These are phyloP conservation scores for Perizoma flavofasciatum DNA, from an alignment of 2,888 invertebrate genomes.

Conservation along the genomic window DNA sequence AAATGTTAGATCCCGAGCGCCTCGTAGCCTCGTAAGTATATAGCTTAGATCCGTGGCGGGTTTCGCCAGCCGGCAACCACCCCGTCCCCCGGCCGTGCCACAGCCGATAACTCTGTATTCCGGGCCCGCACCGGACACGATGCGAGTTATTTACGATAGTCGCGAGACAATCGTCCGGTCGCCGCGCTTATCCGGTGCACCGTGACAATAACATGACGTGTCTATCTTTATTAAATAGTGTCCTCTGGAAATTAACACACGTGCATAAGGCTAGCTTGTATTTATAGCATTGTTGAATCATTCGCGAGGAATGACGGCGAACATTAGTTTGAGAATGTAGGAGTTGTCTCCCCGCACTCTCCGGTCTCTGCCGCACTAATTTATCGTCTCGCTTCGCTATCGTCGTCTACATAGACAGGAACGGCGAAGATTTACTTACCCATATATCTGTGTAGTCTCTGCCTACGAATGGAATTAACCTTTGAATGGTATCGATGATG, in stretches of 20 bases:
- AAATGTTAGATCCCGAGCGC: constrained; percentile 24
- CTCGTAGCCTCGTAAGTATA: neutral
- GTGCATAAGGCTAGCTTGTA: constrained; percentile 67
- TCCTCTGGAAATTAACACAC: constrained; percentile 73
- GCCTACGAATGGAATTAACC: constrained; percentile 21
- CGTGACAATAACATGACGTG: constrained; percentile 81
- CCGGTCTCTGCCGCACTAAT: constrained; percentile 35
- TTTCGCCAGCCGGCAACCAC: constrained; percentile 60
- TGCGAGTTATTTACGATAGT: constrained; percentile 80
- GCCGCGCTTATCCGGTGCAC: constrained; percentile 79
- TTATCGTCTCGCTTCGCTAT: constrained; percentile 34
- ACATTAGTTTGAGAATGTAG: constrained; percentile 49
- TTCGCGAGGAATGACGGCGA: constrained; percentile 53
- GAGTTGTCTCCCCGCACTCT: constrained; percentile 38
- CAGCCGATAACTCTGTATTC: constrained; percentile 73
- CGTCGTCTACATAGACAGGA: constrained; percentile 24
- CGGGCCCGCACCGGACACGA: constrained; percentile 74
- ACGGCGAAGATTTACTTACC: constrained; percentile 17
- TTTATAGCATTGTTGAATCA: constrained; percentile 72
- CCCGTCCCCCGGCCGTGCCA: constrained; percentile 37
- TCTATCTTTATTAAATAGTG: constrained; percentile 77
- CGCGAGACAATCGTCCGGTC: constrained; percentile 79
- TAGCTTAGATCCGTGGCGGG: constrained; percentile 43
- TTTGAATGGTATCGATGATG: constrained; percentile 25
- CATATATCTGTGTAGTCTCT: constrained; percentile 12